A percentile compares a stretch with the other conserved stretches of the same genome.
Conservation (phyloP, 30 jellyfish, hydroid and myxozoan genomes). For the Rhopilema esculentum region DNA sequence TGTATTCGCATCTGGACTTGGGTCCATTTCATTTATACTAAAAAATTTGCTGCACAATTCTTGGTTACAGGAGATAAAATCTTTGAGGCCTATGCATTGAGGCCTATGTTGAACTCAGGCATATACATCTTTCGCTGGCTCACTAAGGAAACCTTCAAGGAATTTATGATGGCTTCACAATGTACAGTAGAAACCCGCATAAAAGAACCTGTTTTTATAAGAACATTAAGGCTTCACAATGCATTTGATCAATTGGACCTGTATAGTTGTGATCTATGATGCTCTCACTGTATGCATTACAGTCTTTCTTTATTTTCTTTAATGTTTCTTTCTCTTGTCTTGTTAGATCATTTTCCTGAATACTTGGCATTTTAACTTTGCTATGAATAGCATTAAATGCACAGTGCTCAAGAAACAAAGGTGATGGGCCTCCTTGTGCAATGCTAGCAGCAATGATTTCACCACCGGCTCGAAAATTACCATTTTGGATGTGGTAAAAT, state of each 20-base stretch:
- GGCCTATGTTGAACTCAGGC: constrained; percentile 50
- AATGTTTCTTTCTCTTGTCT: constrained; percentile 19
- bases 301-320: constrained; percentile 52
- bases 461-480: constrained; percentile 60
- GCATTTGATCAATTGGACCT: constrained; percentile 53
- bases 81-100: constrained; percentile 48
- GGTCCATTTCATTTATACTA: constrained; percentile 33
- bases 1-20: constrained; percentile 28
- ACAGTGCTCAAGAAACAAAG: constrained; percentile 49
- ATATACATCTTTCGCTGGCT: constrained; percentile 46
- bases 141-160: constrained; percentile 41
- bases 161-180: constrained; percentile 40
- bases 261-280: constrained; percentile 59
- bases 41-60: constrained; percentile 54
- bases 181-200: too few species aligned
- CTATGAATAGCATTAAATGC: constrained; percentile 40
- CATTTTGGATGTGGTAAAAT: constrained; percentile 56
- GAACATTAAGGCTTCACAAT: constrained; percentile 42
- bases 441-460: constrained; percentile 45
- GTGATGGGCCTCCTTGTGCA: constrained; percentile 69
- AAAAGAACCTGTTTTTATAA: too few species aligned
- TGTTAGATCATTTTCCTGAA: constrained; percentile 2
- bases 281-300: constrained; percentile 49
- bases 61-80: constrained; percentile 32
- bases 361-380: constrained; percentile 13